Percentiles rank a stretch among this genome's conserved stretches.
phyloP scores from a whole-genome alignment of 2,113 vertebrate species.

The Melozone crissalis region DNA sequence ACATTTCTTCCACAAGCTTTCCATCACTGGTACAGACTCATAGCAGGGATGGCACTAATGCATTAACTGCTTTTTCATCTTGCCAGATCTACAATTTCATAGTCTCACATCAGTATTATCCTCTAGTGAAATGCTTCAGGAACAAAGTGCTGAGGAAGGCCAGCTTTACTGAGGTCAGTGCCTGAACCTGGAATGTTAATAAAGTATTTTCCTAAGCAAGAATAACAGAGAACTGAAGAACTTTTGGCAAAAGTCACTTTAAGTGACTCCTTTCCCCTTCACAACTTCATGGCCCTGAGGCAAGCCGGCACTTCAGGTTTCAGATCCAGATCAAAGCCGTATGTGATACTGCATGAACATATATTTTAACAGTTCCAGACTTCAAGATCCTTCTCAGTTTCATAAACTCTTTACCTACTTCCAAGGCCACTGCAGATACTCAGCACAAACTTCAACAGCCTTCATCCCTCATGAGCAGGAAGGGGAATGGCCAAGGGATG shows the following conservation, averaged over 20 bases:
- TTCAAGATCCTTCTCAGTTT: neutral
- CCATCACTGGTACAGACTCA: neutral
- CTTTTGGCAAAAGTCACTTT: neutral
- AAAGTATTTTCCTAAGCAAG: neutral
- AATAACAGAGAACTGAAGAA: neutral
- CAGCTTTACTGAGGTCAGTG: neutral
- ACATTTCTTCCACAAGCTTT: neutral
- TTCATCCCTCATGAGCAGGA: neutral
- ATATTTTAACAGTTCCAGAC: neutral
- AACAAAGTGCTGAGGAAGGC: neutral
- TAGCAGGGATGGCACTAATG: neutral
- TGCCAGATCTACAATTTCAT: neutral
- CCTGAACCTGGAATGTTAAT: neutral
- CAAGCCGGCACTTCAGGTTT: neutral
- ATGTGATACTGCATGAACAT: neutral
- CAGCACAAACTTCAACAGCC: neutral
- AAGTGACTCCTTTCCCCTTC: neutral
- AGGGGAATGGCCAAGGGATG: neutral
- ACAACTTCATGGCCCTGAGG: neutral
- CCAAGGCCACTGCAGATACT: neutral
- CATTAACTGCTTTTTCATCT: neutral
- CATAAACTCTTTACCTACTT: neutral
- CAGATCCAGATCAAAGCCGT: neutral
- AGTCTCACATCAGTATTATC: neutral
- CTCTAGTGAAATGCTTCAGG: fast-evolving